Evolutionary conservation across 2,797 vertebrate species (phyloP).

Genomic region (Argyrosomus regius): DNA sequence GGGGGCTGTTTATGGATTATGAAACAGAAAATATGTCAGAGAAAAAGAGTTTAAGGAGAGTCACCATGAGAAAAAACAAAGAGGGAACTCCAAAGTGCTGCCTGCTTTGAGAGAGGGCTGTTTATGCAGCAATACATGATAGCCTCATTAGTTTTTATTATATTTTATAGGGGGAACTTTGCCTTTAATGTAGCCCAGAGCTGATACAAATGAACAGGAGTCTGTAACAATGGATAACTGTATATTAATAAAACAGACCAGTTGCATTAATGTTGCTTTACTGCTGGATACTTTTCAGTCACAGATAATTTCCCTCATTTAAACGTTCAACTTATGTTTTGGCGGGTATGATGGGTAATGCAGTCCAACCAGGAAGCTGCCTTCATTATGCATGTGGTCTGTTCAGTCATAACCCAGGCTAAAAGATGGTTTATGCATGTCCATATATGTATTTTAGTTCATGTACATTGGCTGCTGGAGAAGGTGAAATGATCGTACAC

Average conservation of each 20-base stretch:
- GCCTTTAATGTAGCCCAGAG: constrained; percentile 38
- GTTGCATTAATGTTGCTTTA: constrained; percentile 28
- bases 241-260: constrained; percentile 30
- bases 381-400: constrained; percentile 35
- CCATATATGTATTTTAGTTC: neutral
- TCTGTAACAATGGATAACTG: constrained; percentile 34
- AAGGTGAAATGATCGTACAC: constrained; percentile 28
- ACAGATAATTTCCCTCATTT: neutral
- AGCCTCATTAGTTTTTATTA: constrained; percentile 15
- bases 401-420: neutral
- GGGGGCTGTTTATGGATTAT: constrained; percentile 28
- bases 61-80: constrained; percentile 1
- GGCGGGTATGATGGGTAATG: neutral
- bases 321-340: constrained; percentile 6
- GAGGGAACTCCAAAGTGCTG: constrained; percentile 5
- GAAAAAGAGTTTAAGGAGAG: constrained; percentile 29
- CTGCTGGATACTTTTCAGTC: neutral
- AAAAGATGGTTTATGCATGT: constrained; percentile 37
- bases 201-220: constrained; percentile 43
- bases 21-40: constrained; percentile 23
- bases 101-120: constrained; percentile 18
- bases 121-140: constrained; percentile 8
- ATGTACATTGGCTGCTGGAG: constrained; percentile 25
- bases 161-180: constrained; percentile 23
- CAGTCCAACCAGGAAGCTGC: constrained; percentile 20